phyloP scores from a whole-genome alignment of 2,888 invertebrate genomes.

The Drosophila hamatofila region DNA sequence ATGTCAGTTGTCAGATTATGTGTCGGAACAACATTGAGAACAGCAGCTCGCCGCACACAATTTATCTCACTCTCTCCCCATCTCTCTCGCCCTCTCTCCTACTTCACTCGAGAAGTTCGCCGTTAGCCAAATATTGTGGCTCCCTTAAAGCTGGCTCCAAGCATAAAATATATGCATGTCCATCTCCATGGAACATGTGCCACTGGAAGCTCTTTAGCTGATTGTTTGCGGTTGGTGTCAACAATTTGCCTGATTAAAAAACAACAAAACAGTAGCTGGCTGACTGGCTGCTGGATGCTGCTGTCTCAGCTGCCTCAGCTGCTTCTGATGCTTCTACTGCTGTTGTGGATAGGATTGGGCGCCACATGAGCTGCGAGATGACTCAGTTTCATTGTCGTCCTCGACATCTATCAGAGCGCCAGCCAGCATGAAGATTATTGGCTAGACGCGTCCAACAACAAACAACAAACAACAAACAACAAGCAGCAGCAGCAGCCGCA shows the following conservation, averaged over 20 bases:
- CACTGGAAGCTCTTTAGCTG: constrained; percentile 60
- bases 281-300: background rate
- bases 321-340: background rate
- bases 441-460: constrained; percentile 41
- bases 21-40: constrained; percentile 58
- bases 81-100: background rate
- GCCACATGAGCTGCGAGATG: constrained; percentile 48
- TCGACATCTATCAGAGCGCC: constrained; percentile 63
- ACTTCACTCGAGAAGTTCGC: constrained; percentile 2
- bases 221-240: constrained; percentile 74
- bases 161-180: constrained; percentile 53
- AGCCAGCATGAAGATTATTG: constrained; percentile 64
- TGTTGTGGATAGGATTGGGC: constrained; percentile 2
- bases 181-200: constrained; percentile 43
- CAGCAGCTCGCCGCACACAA: constrained; percentile 57
- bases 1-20: constrained; percentile 77
- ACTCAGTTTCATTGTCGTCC: constrained; percentile 70
- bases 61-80: constrained; percentile 50
- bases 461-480: background rate
- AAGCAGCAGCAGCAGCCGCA: background rate
- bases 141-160: constrained; percentile 12
- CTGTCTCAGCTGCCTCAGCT: background rate
- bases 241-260: constrained; percentile 79
- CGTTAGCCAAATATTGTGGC: constrained; percentile 17
- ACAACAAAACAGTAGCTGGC: constrained; percentile 41